Base-by-base conservation (phyloP, 2,113 vertebrate species). In the Chunga burmeisteri region DNA sequence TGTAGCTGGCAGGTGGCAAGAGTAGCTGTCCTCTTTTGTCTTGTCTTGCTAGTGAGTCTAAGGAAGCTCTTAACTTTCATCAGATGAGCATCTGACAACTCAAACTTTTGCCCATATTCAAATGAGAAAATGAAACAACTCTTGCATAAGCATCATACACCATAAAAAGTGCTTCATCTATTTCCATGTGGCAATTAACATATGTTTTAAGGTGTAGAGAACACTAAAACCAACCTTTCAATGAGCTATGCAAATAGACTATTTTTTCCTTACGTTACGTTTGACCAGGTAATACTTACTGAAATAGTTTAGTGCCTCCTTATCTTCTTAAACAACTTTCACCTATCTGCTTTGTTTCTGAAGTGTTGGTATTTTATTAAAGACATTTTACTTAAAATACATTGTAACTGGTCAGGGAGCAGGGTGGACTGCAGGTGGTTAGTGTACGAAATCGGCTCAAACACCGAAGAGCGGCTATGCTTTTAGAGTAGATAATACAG, bases 391-490 rank as follows among this genome's bases (percentile, higher is more conserved):
- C 26, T 83, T 82, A 42, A 68, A 77, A 95, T 29, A 6, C 6
- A 0, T 32, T 29, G 25, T 7, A 55, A 21, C 6, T 38, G 40
- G 6, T 53, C 0, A 1, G 38, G 25, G 26, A 22, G 20, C 1
- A 5, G 55, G 23, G 44, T 2, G 15, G 13, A 14, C 42, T 38
- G 56, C 13, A 8, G 44, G 42, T 81, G 61, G 17, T 55, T 26
- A 16, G 59, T 4, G 13, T 7, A 0, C 4, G 10, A 25, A 2
- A 46, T 26, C 50, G 8, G 38, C n/a, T 53, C 58, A 11, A 20
- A 4, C 20, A 0, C n/a, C 13, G 63, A 36, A 32, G 26, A 56
- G 1, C 2, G 16, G 30, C 74, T 9, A 0, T 15, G 61, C 47
- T 36, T 53, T 53, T 30, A 36, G 30, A 36, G 34, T 3, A 71